Evolutionary conservation across 2,113 vertebrate species (phyloP).

Genomic region (human (Homo sapiens)): DNA sequence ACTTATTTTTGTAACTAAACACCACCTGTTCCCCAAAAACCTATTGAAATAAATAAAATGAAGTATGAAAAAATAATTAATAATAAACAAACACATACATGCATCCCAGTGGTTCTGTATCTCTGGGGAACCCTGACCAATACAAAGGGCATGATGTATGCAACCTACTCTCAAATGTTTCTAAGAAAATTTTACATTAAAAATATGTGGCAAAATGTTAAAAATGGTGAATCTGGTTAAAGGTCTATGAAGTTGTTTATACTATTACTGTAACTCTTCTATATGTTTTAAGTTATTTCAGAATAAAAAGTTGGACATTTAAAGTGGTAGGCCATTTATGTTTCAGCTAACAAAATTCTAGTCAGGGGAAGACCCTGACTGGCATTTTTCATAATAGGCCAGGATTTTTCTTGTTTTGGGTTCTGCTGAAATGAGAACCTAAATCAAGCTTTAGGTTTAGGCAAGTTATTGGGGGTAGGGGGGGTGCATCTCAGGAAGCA

Average conservation of each 20-base stretch:
- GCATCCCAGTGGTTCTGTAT: neutral
- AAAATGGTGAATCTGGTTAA: neutral
- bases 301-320: neutral
- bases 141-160: neutral
- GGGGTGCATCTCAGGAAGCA: neutral
- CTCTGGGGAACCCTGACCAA: neutral
- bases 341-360: neutral
- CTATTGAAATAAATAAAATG: no score
- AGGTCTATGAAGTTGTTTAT: neutral
- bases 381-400: neutral
- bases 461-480: neutral
- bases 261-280: no score
- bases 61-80: no score
- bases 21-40: no score
- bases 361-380: neutral
- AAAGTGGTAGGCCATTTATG: neutral
- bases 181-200: neutral
- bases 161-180: neutral
- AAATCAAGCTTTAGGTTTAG: neutral
- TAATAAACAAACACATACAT: no score
- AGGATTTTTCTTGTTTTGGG: neutral
- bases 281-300: constrained; percentile 7
- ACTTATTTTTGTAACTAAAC: no score
- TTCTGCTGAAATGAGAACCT: neutral
- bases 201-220: neutral